Percentiles rank a stretch among this genome's conserved stretches.
Conservation (phyloP, 2,113 vertebrate species). For the Rhinogobius similis region DNA sequence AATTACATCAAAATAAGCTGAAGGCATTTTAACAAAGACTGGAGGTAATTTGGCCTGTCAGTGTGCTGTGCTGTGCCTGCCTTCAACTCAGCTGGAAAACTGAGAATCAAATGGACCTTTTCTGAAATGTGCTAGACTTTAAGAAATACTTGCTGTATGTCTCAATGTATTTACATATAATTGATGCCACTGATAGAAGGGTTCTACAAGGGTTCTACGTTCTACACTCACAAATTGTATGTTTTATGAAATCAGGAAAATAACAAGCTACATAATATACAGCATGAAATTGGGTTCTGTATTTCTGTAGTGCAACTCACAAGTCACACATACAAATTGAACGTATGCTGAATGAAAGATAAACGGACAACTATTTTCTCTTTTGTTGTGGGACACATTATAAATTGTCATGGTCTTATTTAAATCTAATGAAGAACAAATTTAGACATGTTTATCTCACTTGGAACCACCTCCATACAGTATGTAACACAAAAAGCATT, state of each 20-base stretch:
- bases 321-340: neutral
- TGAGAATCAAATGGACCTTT: neutral
- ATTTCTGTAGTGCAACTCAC: neutral
- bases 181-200: neutral
- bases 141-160: neutral
- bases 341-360: neutral
- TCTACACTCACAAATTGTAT: too few relatives aligned
- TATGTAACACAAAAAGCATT: too few relatives aligned
- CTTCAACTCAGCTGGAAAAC: neutral
- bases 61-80: neutral
- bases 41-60: constrained; percentile 6
- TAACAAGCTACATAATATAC: too few relatives aligned
- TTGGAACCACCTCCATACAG: too few relatives aligned
- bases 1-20: constrained; percentile 25
- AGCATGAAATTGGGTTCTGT: too few relatives aligned
- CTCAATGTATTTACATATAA: neutral
- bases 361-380: neutral
- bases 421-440: neutral
- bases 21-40: neutral
- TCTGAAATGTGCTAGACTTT: neutral
- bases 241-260: too few relatives aligned
- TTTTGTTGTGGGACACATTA: too few relatives aligned
- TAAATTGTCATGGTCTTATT: neutral
- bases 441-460: neutral
- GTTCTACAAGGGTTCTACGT: too few relatives aligned